phyloP scores from a whole-genome alignment of 2,113 vertebrate species.

The Anthoscopus minutus region DNA sequence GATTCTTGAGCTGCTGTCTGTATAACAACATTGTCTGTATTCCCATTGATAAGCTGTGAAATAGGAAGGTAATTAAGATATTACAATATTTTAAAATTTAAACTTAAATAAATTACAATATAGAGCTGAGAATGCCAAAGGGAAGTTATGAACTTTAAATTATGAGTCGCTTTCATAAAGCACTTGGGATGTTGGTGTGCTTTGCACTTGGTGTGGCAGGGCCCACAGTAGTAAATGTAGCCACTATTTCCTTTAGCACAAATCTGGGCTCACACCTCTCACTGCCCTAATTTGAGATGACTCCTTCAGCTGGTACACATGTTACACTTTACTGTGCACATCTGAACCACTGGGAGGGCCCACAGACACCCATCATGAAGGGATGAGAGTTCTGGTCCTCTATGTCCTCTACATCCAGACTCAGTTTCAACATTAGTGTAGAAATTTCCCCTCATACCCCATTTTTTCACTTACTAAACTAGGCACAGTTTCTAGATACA shows the following conservation, averaged over 20 bases:
- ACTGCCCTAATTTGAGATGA: background rate
- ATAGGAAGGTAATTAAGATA: background rate
- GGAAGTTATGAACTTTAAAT: background rate
- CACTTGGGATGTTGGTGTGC: background rate
- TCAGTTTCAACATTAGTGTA: background rate
- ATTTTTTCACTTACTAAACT: background rate
- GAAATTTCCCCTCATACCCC: background rate
- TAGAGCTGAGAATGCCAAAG: background rate
- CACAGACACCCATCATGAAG: background rate
- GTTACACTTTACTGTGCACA: background rate
- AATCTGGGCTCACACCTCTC: background rate
- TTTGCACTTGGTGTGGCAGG: background rate
- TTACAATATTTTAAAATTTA: background rate
- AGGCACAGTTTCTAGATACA: background rate
- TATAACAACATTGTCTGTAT: conserved; percentile 71
- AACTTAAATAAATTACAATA: background rate
- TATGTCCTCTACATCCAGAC: background rate
- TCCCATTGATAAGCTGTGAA: conserved; percentile 81
- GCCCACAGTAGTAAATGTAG: background rate
- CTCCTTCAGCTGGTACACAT: background rate
- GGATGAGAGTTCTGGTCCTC: background rate
- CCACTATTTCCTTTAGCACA: background rate
- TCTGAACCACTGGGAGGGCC: background rate
- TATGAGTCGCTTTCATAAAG: background rate
- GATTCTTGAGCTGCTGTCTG: conserved; percentile 75